Evolutionary conservation across 2,888 invertebrate species (phyloP).

Genomic region (Lycophotia porphyrea): DNA sequence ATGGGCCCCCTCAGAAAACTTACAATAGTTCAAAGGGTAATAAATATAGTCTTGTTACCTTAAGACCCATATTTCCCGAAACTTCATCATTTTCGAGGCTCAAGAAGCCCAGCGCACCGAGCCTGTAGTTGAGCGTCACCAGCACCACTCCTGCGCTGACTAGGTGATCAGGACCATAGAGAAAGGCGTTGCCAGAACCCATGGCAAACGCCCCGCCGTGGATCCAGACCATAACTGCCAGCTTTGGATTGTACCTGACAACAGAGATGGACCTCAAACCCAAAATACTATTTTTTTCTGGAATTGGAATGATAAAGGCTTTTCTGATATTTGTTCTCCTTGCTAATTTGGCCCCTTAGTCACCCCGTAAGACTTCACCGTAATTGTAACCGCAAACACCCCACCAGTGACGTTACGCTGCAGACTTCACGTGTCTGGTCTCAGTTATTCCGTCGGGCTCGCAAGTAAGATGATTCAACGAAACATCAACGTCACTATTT

Average conservation of each 20-base stretch:
- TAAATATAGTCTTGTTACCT: constrained; percentile 77
- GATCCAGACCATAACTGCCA: constrained; percentile 92
- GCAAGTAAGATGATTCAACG: constrained; percentile 7
- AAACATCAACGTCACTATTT: constrained; percentile 10
- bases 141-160: constrained; percentile 91
- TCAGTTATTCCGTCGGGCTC: not conserved
- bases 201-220: constrained; percentile 92
- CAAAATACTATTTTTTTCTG: not conserved
- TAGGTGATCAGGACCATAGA: constrained; percentile 91
- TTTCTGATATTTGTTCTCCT: not conserved
- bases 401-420: constrained; percentile 3
- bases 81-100: constrained; percentile 91
- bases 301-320: not conserved
- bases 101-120: constrained; percentile 91
- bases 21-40: not conserved
- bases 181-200: constrained; percentile 91
- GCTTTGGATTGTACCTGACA: constrained; percentile 86
- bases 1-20: no score
- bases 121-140: constrained; percentile 91
- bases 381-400: constrained; percentile 20
- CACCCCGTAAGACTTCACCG: not conserved
- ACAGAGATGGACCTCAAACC: not conserved
- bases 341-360: not conserved
- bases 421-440: not conserved
- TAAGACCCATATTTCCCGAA: constrained; percentile 92